Evolutionary conservation across 1,140 invertebrate species (phyloP).

Genomic region (Proctacanthus coquilletti): DNA sequence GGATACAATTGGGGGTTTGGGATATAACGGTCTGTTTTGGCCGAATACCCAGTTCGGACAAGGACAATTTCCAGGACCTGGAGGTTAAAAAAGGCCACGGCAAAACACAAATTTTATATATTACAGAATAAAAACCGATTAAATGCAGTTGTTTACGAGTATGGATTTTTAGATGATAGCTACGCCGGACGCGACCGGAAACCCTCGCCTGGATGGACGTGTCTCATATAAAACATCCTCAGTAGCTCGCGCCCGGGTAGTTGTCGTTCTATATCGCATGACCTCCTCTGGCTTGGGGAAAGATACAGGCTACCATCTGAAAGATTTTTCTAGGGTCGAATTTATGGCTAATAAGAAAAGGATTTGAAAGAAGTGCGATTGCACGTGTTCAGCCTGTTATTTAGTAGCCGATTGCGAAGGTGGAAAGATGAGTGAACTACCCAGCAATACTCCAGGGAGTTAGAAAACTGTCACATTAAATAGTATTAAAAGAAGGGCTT

Average conservation of each 20-base stretch:
- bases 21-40: too few relatives aligned
- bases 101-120: constrained; percentile 1
- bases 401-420: too few relatives aligned
- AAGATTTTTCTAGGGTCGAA: background rate
- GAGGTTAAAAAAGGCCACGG: background rate
- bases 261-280: background rate
- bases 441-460: too few relatives aligned
- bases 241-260: background rate
- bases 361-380: background rate
- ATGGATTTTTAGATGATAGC: background rate
- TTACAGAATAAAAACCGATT: constrained; percentile 1
- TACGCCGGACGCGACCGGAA: background rate
- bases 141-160: constrained; percentile 1
- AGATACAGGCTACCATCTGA: background rate
- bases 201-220: background rate
- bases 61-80: background rate
- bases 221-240: background rate
- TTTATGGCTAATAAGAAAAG: background rate
- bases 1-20: too few relatives aligned
- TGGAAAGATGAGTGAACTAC: too few relatives aligned
- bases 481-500: too few relatives aligned
- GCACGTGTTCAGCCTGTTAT: background rate
- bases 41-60: too few relatives aligned
- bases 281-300: background rate
- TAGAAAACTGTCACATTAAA: too few relatives aligned